These are phyloP conservation scores for Acanthosepion esculentum DNA, from an alignment of 2,888 invertebrate species.

Conservation along the genomic window DNA sequence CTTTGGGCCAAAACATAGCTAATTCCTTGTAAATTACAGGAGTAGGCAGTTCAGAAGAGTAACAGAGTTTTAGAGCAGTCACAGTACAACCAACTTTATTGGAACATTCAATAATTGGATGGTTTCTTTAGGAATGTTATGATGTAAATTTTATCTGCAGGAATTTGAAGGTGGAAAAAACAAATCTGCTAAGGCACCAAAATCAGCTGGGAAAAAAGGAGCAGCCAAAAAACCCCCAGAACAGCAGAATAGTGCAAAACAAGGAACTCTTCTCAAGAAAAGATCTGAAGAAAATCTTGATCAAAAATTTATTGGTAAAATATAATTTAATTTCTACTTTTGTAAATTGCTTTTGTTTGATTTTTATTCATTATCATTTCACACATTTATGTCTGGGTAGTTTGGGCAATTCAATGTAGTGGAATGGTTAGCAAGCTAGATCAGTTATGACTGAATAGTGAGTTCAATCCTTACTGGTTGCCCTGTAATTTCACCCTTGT, in stretches of 20 bases:
- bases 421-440: no score
- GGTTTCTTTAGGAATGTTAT: neutral
- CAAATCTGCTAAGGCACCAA: neutral
- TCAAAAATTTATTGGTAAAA: slow-evolving; percentile 73
- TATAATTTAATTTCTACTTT: neutral
- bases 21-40: neutral
- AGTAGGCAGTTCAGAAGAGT: no score
- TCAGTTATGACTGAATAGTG: no score
- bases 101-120: neutral
- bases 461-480: no score
- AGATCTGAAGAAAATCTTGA: slow-evolving; percentile 74
- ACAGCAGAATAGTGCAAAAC: slow-evolving; percentile 69
- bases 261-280: slow-evolving; percentile 73
- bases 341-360: neutral
- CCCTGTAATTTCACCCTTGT: no score
- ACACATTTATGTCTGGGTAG: neutral
- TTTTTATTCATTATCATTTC: neutral
- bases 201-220: slow-evolving; percentile 67
- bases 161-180: neutral
- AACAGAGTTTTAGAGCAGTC: no score
- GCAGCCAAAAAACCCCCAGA: slow-evolving; percentile 73
- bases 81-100: no score
- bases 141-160: neutral
- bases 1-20: neutral
- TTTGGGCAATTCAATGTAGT: neutral